phyloP scores from a whole-genome alignment of 2,888 invertebrate species.

The Aquatica leii region DNA sequence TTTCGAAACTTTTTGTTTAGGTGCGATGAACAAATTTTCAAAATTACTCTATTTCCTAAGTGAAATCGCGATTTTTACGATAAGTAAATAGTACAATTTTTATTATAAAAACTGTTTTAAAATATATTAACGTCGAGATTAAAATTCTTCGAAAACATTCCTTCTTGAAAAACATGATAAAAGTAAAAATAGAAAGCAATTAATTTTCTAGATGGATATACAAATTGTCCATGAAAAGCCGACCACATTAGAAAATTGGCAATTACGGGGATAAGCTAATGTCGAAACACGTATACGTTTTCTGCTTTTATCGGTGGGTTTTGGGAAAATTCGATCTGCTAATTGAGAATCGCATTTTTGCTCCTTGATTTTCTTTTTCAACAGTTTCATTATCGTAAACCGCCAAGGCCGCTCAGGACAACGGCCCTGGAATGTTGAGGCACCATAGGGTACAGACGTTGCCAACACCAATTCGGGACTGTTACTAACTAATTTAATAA shows the following conservation, averaged over 20 bases:
- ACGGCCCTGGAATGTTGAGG: conserved; percentile 40
- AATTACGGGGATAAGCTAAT: too few species aligned
- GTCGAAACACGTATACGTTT: too few species aligned
- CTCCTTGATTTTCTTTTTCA: conserved; percentile 27
- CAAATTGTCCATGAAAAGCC: too few species aligned
- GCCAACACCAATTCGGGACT: conserved; percentile 30
- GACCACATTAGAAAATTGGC: too few species aligned
- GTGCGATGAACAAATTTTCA: too few species aligned
- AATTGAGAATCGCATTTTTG: conserved; percentile 9
- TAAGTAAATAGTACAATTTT: too few species aligned
- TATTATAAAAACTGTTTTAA: too few species aligned
- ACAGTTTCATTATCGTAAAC: conserved; percentile 31
- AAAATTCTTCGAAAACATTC: background rate
- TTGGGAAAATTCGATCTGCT: too few species aligned
- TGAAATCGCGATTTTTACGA: too few species aligned
- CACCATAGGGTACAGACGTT: conserved; percentile 40
- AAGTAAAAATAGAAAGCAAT: conserved; percentile 2
- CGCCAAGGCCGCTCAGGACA: conserved; percentile 43
- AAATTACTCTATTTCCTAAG: background rate
- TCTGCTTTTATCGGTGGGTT: too few species aligned
- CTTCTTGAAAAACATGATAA: conserved; percentile 11
- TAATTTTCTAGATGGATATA: background rate
- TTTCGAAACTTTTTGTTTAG: background rate
- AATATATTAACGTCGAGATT: background rate
- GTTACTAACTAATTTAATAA: conserved; percentile 25